Percentiles rank a stretch among this genome's conserved stretches.
Conservation (phyloP, 2,797 vertebrate genomes). For the Poliocrania exsul region DNA sequence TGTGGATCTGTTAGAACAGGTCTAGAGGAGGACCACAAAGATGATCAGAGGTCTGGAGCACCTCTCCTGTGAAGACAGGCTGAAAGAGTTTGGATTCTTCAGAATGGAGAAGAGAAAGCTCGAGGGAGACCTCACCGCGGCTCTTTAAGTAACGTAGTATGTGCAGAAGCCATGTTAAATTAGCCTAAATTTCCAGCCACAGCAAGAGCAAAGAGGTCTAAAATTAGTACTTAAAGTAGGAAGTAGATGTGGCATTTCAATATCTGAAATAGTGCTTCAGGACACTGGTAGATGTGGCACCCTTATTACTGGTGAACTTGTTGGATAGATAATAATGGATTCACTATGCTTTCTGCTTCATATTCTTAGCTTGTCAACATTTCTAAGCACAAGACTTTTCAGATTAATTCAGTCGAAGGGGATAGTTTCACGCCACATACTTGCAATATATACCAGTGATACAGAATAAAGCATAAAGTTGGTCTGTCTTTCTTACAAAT, state of each 20-base stretch:
- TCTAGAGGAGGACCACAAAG: not conserved
- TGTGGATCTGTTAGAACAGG: not conserved
- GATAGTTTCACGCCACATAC: not conserved
- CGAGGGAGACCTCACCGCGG: not conserved
- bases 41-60: not conserved
- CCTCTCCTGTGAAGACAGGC: not conserved
- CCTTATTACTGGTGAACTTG: not conserved
- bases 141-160: not conserved
- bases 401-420: not conserved
- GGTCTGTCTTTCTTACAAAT: not conserved
- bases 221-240: not conserved
- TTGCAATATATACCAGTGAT: not conserved
- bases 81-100: not conserved
- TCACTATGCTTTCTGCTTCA: not conserved
- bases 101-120: not conserved
- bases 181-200: not conserved
- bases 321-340: not conserved
- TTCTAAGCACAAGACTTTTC: not conserved
- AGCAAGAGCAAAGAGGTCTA: not conserved
- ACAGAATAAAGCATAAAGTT: not conserved
- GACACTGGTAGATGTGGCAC: not conserved
- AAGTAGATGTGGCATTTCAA: not conserved
- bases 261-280: not conserved
- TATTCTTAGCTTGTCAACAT: not conserved
- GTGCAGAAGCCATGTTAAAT: not conserved